A percentile compares a stretch with the other conserved stretches of the same genome.
Evolutionary conservation across 2,113 vertebrate genomes (phyloP).

Genomic region (Miniopterus natalensis): DNA sequence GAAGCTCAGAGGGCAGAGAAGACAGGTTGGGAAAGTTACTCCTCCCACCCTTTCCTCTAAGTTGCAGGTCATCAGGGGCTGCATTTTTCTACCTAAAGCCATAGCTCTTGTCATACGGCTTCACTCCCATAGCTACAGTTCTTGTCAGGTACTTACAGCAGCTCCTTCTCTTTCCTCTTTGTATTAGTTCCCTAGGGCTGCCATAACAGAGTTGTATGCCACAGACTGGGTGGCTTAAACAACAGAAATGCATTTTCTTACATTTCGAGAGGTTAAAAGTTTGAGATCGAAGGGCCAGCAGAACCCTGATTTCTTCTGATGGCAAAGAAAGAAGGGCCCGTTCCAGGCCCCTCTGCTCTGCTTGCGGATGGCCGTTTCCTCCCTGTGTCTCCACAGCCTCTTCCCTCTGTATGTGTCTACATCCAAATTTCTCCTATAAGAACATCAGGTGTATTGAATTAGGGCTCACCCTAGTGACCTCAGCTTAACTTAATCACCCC

Average conservation of each 20-base stretch:
- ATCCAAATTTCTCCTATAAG: neutral
- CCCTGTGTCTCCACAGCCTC: neutral
- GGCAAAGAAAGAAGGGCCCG: neutral
- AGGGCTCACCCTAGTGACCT: neutral
- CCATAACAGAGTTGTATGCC: neutral
- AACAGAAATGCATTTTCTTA: neutral
- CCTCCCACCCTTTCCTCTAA: too few relatives aligned
- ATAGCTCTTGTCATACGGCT: neutral
- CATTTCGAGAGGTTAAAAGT: neutral
- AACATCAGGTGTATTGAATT: neutral
- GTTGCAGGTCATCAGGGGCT: neutral
- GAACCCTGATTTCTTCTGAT: neutral
- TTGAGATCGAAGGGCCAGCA: neutral
- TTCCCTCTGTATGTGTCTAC: neutral
- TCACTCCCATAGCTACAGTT: neutral
- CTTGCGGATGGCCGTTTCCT: neutral
- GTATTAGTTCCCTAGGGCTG: neutral
- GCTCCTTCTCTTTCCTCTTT: neutral
- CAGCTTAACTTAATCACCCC: neutral
- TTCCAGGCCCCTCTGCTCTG: neutral
- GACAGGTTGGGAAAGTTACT: neutral
- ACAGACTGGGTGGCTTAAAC: neutral
- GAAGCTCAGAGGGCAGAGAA: neutral
- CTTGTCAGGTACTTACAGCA: neutral
- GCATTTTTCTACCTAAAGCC: neutral